Evolutionary conservation across 2,113 vertebrate genomes (phyloP).

Genomic region (human (Homo sapiens)): GRCh38 chr2:86490501-86491000

Average conservation of each 20-base stretch:
- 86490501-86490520: neutral
- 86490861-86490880: slow-evolving; percentile 69
- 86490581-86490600: neutral
- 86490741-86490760: neutral
- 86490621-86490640: neutral
- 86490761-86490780: neutral
- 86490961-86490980: slow-evolving; percentile 86
- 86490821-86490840: neutral
- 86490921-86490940: slow-evolving; percentile 90
- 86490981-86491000: slow-evolving; percentile 89
- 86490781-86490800: neutral
- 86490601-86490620: neutral
- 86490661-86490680: neutral
- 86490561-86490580: neutral
- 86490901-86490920: slow-evolving; percentile 87
- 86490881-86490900: slow-evolving; percentile 89
- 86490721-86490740: neutral
- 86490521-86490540: neutral
- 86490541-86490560: neutral
- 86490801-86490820: neutral
- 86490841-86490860: neutral
- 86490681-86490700: neutral
- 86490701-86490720: neutral
- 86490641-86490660: neutral
- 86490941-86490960: slow-evolving; percentile 87